Evolutionary conservation across 2,113 vertebrate species (phyloP), one percentile per base, ranked within the genome.

Genomic region (Bolborhynchus lineola): DNA sequence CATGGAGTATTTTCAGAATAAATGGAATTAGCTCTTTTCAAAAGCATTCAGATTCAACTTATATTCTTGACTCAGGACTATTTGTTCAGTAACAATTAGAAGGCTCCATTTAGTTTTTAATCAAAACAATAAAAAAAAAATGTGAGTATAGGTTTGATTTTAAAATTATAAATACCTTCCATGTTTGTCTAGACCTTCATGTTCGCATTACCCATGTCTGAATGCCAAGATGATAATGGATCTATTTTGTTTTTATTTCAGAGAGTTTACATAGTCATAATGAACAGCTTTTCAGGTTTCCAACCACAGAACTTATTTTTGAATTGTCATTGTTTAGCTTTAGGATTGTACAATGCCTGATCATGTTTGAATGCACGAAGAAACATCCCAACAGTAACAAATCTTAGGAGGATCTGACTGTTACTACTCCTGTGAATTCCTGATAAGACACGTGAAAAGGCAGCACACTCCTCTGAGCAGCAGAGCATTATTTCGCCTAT

Each of bases 91-190:
- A 83, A 83, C 33, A 69, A 31, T 47, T 72, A 55, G 25, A 86
- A 91, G 88, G 7, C 8, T 70, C 55, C 69, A 74, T 37, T 67
- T 70, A 76, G 11, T 46, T 88, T 84, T 83, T 28, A 59, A n/a
- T 67, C 24, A 82, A 95, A 93, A 69, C 76, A 90, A 65, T 25
- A 31, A 7, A 77, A 88, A 82, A 80, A 77, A 59, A 86, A 86
- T 62, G 37, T 69, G 23, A 31, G 18, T 11, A 37, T 20, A 21
- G 21, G 25, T 81, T 81, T 44, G 28, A 78, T 89, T 92, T 84
- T 74, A 23, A 86, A 84, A 77, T 81, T 0, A 69, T 31, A 57
- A 82, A 69, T 91, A 69, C 14, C 10, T 80, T 62, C 29, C 31
- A 47, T 17, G 11, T 3, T 72, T 52, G 6, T 37, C 59, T 49